phyloP scores from a whole-genome alignment of 2,888 invertebrate species.

The Cerastis leucographa region DNA sequence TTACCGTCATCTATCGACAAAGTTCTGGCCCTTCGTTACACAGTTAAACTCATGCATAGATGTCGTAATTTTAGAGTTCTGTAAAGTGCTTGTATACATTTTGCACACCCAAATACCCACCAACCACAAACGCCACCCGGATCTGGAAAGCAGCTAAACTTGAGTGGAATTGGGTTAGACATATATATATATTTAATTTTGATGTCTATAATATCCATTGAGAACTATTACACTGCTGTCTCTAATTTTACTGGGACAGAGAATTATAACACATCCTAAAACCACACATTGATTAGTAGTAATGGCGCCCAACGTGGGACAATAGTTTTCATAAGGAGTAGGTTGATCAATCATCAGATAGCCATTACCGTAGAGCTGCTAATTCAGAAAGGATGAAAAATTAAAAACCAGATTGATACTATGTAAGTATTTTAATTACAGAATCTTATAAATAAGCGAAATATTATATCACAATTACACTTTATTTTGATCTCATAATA shows the following conservation, averaged over 20 bases:
- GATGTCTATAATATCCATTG: no score
- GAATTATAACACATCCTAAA: background rate
- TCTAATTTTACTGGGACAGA: background rate
- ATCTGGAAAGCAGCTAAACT: background rate
- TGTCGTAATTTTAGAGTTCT: no score
- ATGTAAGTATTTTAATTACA: conserved; percentile 64
- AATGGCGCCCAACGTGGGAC: conserved; percentile 44
- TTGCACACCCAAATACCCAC: no score
- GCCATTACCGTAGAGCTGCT: no score
- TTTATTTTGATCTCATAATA: conserved; percentile 64
- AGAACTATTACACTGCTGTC: background rate
- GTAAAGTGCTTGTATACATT: no score
- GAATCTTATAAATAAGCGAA: conserved; percentile 71
- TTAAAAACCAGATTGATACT: conserved; percentile 28
- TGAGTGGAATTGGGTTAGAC: background rate
- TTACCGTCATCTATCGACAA: background rate
- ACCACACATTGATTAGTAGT: background rate
- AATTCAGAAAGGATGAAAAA: background rate
- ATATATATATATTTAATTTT: background rate
- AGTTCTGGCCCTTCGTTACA: background rate
- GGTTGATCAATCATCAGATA: background rate
- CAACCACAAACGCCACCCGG: no score
- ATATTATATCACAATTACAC: conserved; percentile 78
- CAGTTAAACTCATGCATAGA: no score
- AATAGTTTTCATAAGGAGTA: background rate